Base-by-base conservation (phyloP, 2,113 vertebrate genomes). In the Strix uralensis region DNA sequence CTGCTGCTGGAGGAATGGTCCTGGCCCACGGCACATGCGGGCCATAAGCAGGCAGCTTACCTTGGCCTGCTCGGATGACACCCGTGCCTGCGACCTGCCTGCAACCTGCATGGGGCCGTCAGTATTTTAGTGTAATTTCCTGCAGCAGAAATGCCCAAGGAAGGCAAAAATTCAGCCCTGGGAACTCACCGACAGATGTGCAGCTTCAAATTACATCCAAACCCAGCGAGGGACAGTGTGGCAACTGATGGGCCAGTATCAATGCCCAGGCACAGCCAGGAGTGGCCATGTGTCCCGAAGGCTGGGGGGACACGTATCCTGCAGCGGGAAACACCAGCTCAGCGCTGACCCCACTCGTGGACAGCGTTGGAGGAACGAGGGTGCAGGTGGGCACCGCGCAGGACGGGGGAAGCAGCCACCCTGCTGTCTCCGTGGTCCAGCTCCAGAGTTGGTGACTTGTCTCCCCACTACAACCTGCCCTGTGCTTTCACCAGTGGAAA, bases 281-380 rank as follows among this genome's bases (percentile, higher is more conserved):
- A 25, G 2, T 0, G 42, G 71, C 51, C 1, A 1, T 0, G 27
- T 8, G 55, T 44, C 81, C 84, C 34, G 0, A 7, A 6, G 52
- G 52, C 54, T 15, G 10, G 17, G 44, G 72, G 40, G 9, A 20
- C 46, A 47, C 46, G 2, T 6, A 42, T 12, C 42, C 54, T 5
- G 29, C 20, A 10, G 47, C 5, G 54, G 47, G 36, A 32, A 73
- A 51, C 40, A 3, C 13, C 71, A 40, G 12, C 38, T 70, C 52
- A 23, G 80, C 4, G 1, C 58, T 26, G 54, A 7, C 42, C 46
- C 26, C 1, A 10, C 49, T 52, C 2, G 2, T 0, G 3, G 47
- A 21, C 1, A 5, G 40, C 0, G 26, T 0, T 18, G 52, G 14
- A 13, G 51, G 62, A 14, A 2, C 1, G 0, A 36, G 65, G 51